These are phyloP conservation scores for Nebria salina DNA, from an alignment of 2,888 invertebrate genomes.

Conservation along the genomic window DNA sequence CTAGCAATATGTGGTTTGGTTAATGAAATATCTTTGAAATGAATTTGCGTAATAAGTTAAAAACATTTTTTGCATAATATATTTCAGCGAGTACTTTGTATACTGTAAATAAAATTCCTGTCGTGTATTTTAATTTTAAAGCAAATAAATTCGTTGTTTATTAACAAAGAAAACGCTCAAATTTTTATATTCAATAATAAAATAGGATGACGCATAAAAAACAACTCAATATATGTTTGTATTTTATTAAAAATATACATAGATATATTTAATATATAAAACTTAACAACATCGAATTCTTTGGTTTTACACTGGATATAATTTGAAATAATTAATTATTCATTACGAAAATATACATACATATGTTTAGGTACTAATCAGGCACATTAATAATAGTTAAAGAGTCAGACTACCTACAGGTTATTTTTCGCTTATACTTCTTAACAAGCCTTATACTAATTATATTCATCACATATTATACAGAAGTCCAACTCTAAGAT, in stretches of 20 bases:
- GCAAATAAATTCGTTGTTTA: no score
- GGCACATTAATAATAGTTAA: not conserved
- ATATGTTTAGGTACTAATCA: not conserved
- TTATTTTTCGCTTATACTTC: not conserved
- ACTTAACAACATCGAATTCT: not conserved
- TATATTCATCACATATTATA: not conserved
- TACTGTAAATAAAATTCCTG: no score
- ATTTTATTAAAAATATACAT: conserved; percentile 9
- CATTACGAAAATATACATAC: not conserved
- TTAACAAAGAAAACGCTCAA: no score
- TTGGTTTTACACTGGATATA: not conserved
- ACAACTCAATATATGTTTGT: not conserved
- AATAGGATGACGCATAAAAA: not conserved
- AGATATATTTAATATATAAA: conserved; percentile 14
- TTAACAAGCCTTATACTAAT: not conserved
- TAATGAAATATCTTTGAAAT: no score
- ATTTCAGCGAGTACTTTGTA: no score
- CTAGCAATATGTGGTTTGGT: no score
- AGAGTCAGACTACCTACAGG: not conserved
- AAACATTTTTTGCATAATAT: no score
- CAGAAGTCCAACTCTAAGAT: not conserved
- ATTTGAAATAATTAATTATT: not conserved
- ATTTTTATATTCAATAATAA: no score
- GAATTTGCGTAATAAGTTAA: no score
- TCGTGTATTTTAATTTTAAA: no score